These are phyloP conservation scores for Vanessa tameamea DNA, from an alignment of 1,140 invertebrate species.

Conservation along the genomic window DNA sequence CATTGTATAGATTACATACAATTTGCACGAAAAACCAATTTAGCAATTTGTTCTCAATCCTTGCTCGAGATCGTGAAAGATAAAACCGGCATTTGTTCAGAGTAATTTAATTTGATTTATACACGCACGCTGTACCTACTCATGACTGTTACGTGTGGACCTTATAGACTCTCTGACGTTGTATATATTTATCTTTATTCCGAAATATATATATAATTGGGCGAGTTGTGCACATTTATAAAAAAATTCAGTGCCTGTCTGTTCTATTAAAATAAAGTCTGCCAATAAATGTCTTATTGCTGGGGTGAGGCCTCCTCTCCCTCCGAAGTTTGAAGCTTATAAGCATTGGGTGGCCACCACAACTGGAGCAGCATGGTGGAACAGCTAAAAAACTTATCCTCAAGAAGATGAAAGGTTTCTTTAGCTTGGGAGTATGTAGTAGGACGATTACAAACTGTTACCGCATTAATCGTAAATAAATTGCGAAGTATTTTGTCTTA, in stretches of 20 bases:
- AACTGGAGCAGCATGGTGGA: no score
- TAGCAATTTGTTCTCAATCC: background rate
- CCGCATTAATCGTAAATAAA: background rate
- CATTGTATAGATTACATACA: background rate
- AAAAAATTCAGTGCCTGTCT: no score
- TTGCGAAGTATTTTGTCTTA: background rate
- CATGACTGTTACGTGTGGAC: background rate
- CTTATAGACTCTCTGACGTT: background rate
- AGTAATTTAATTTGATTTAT: background rate
- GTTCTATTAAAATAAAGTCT: no score
- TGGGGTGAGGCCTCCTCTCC: no score
- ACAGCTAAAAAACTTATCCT: no score
- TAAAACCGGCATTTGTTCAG: background rate
- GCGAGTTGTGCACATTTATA: no score
- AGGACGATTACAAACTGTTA: background rate
- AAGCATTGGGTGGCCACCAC: no score
- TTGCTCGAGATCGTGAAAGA: background rate
- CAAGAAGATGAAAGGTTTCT: no score
- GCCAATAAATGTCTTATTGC: no score
- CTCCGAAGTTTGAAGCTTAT: no score
- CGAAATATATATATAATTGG: no score
- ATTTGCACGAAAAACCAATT: constrained; percentile 10
- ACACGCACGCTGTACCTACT: background rate
- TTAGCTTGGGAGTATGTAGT: background rate
- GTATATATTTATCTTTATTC: no score